Base-by-base conservation (phyloP, 2,888 invertebrate species). In the Brachycybe producta region DNA sequence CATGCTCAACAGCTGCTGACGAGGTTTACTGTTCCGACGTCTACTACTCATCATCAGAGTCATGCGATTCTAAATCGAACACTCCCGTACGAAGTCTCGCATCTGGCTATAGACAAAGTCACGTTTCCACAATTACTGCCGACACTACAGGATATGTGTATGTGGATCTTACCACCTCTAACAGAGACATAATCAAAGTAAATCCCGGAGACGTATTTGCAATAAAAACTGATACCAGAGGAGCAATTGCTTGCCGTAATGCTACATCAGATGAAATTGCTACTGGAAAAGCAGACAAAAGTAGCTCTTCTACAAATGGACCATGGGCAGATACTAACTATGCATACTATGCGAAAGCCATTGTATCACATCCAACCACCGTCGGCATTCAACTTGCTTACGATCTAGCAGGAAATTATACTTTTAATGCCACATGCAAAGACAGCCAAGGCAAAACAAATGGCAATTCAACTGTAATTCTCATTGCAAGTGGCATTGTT, bases 171-270 rank as follows among this genome's bases (percentile, higher is more conserved):
- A 34, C 45, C 7, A 21, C 11, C 19, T 5, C 17, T 2, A 30
- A 28, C 15, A 17, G 8, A 7, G 19, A n/a, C 1, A 5, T 17
- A 5, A 17, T 40, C 5, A 8, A 48, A 40, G 23, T 47, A 26
- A 2, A 13, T 23, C 40, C 48, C 15, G 40, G 48, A 11, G 48
- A 48, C 28, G 48, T 48, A 13, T 40, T 48, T 5, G 48, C 28
- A 1, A 15, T 48, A 13, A 27, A 32, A 19, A 8, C 24, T 13
- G 32, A 24, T 8, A 30, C 17, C n/a, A 40, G 40, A n/a, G 48
- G 40, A 2, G 1, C 17, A 5, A 28, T 48, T 17, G 48, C 28
- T 4, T 28, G 28, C 28, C 40, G 48, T 24, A 48, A 48, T 17
- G 48, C 48, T 13, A 26, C 48, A 13, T 27, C 19, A 1, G 36